Base-by-base conservation (phyloP, 2,113 vertebrate species). In the Cavia aperea region DNA sequence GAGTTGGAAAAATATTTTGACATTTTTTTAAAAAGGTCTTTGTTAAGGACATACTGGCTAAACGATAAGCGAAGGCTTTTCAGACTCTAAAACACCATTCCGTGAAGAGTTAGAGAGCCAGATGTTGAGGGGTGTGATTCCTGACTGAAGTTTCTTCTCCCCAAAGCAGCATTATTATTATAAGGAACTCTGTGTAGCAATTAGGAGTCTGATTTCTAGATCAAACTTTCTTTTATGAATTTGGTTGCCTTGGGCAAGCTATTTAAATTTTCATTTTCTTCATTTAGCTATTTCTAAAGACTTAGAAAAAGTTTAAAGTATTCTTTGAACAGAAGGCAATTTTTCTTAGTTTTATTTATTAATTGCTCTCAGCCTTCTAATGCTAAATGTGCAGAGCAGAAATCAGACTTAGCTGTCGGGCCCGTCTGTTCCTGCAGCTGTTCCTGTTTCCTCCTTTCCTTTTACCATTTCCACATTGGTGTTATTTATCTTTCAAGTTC, bases 1-100 rank as follows among this genome's bases (percentile, higher is more conserved):
- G 87, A 79, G 75, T 60, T 92, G 91, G 83, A 81, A 94, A 95
- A 94, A 81, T 70, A 72, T 65, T 88, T 92, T 77, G 63, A 87
- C 58, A 31, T 90, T 68, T 90, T 79, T 54, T 54, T 2, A 1
- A 19, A 62, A 88, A 82, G 51, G 33, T 54, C 83, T 3, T 93
- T 39, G 31, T 94, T 95, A 86, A 81, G 65, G 83, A 93, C 13
- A 63, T 10, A 4, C 36, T 77, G 75, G 43, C 14, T 81, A 79
- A 92, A 87, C n/a, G 84, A 54, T 66, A 90, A 21, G 46, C 51
- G 88, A 70, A 72, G 65, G 23, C 51, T 84, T 94, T 68, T 90
- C 63, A 86, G 91, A 86, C n/a, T 70, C 15, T 12, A 60, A 78
- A 83, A 84, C 46, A 43, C 49, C 51, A 58, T 90, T 82, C 16